A percentile compares a stretch with the other conserved stretches of the same genome.
Conservation (phyloP, 2,888 invertebrate species). For the Noctua pronuba region DNA sequence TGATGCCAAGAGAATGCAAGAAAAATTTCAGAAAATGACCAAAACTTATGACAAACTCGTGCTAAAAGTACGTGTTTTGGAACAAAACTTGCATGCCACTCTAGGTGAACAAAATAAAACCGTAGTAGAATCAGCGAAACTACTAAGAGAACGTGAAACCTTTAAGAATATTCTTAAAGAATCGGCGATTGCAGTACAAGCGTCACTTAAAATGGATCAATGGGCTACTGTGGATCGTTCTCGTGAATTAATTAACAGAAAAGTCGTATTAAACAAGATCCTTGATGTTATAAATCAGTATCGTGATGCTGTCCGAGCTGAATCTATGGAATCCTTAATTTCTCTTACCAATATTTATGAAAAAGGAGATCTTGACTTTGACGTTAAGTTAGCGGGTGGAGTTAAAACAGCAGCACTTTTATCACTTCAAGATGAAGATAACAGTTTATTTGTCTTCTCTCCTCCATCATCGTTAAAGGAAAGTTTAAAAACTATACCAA, state of each 20-base stretch:
- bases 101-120: constrained; percentile 87
- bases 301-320: constrained; percentile 80
- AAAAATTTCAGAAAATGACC: constrained; percentile 80
- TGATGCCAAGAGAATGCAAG: constrained; percentile 82
- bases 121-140: constrained; percentile 83
- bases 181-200: constrained; percentile 90
- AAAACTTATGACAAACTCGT: constrained; percentile 85
- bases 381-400: no score
- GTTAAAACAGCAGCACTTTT: no score
- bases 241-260: constrained; percentile 85
- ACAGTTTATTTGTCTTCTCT: no score
- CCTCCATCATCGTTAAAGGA: no score
- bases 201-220: constrained; percentile 88
- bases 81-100: constrained; percentile 90
- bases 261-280: constrained; percentile 89
- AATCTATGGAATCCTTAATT: constrained; percentile 85
- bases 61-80: constrained; percentile 87
- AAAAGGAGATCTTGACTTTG: constrained; percentile 92
- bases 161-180: constrained; percentile 91
- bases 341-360: constrained; percentile 90
- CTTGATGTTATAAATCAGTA: constrained; percentile 87
- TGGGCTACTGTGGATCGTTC: constrained; percentile 72
- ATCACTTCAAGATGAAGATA: no score
- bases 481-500: no score
- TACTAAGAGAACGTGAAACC: constrained; percentile 89